phyloP scores from a whole-genome alignment of 2,888 invertebrate genomes.

The Norana najaformis region DNA sequence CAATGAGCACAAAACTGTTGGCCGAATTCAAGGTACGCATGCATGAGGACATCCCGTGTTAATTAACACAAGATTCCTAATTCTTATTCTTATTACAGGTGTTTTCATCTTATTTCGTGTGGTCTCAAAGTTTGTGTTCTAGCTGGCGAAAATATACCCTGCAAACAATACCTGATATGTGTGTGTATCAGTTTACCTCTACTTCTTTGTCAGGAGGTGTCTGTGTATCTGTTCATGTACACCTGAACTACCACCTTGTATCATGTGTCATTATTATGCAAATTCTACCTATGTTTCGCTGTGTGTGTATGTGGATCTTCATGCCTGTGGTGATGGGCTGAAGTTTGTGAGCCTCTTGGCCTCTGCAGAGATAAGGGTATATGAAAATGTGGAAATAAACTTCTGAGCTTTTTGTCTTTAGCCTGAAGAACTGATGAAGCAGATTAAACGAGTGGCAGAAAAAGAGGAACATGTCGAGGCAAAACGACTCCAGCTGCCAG shows the following conservation, averaged over 20 bases:
- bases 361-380: neutral
- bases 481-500: conserved; percentile 25
- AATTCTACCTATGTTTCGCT: no score
- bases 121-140: neutral
- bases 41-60: neutral
- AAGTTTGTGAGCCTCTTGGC: no score
- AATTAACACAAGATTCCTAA: no score
- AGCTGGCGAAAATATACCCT: neutral
- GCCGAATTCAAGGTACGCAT: conserved; percentile 75
- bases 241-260: no score
- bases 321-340: no score
- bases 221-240: neutral
- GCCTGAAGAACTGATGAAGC: conserved; percentile 29
- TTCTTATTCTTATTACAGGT: neutral
- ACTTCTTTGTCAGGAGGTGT: neutral
- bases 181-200: neutral
- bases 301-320: no score
- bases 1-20: conserved; percentile 50
- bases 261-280: no score
- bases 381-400: neutral
- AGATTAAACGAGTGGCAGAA: conserved; percentile 21
- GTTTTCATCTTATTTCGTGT: neutral
- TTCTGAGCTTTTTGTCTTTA: neutral
- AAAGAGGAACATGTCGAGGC: conserved; percentile 21
- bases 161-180: neutral